Conservation (phyloP, 2,888 invertebrate genomes). For the Tanytarsus gracilentus region DNA sequence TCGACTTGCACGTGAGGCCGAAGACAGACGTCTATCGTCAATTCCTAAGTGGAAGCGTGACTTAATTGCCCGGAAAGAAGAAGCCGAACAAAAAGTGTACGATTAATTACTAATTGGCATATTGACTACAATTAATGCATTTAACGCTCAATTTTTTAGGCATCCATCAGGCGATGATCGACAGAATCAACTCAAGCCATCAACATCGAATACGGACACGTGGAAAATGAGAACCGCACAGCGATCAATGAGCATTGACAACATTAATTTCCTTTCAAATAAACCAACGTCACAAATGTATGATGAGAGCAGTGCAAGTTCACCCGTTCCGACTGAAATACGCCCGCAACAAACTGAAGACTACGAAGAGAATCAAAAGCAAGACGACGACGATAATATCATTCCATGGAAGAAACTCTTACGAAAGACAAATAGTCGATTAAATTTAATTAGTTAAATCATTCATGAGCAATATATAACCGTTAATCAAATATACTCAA, state of each 20-base stretch:
- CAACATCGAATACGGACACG: conserved; percentile 39
- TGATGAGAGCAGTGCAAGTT: conserved; percentile 1
- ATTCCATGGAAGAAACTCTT: conserved; percentile 86
- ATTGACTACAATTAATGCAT: not conserved
- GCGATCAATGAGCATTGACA: conserved; percentile 56
- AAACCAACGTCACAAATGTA: conserved; percentile 33
- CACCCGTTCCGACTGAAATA: conserved; percentile 31
- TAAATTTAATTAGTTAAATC: conserved; percentile 63
- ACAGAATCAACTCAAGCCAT: conserved; percentile 35
- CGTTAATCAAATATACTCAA: conserved; percentile 15
- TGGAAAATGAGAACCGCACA: conserved; percentile 41
- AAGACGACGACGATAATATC: conserved; percentile 57
- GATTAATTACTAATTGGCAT: conserved; percentile 23
- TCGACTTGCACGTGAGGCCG: conserved; percentile 72
- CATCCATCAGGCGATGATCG: conserved; percentile 53
- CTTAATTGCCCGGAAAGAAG: conserved; percentile 71
- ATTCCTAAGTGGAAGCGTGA: conserved; percentile 94
- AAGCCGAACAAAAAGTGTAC: conserved; percentile 57
- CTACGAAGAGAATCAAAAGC: conserved; percentile 40
- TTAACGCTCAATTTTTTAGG: conserved; percentile 39
- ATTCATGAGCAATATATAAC: not conserved
- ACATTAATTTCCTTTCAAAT: conserved; percentile 46
- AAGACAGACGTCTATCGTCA: conserved; percentile 71
- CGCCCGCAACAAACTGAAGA: conserved; percentile 30
- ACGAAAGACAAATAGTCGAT: conserved; percentile 81